phyloP scores from a whole-genome alignment of 2,113 vertebrate species.

The Chamaetylas fuelleborni region DNA sequence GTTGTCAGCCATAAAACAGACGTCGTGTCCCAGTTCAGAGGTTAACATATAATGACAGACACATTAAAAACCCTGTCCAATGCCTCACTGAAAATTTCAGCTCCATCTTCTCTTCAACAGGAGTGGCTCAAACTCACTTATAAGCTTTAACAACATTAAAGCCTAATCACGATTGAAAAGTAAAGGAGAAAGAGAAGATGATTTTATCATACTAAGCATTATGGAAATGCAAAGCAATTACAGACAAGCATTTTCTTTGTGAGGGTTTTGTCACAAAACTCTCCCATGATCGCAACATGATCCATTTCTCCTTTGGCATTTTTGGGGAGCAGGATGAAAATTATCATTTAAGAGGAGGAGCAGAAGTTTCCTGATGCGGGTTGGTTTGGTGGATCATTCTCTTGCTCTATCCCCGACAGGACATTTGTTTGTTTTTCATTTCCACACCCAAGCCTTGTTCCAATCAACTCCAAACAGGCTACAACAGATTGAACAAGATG shows the following conservation, averaged over 20 bases:
- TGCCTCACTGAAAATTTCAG: conserved; percentile 61
- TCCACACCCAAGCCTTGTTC: not conserved
- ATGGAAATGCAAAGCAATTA: conserved; percentile 3
- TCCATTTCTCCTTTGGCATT: not conserved
- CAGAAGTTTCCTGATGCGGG: not conserved
- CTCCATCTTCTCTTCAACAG: conserved; percentile 60
- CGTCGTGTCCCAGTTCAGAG: conserved; percentile 50
- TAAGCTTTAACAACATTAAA: conserved; percentile 57
- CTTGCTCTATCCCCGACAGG: not conserved
- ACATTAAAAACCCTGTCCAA: conserved; percentile 66
- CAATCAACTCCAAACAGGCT: not conserved
- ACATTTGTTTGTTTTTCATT: not conserved
- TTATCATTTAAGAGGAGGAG: not conserved
- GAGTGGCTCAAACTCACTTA: conserved; percentile 65
- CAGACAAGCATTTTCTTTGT: not conserved
- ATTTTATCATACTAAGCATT: conserved; percentile 30
- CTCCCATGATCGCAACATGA: not conserved
- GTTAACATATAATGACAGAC: conserved; percentile 74
- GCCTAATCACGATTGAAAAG: conserved; percentile 51
- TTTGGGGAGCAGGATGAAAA: not conserved
- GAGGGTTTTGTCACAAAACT: not conserved
- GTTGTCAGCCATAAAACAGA: conserved; percentile 69
- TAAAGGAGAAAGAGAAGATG: conserved; percentile 26
- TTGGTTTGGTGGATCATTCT: not conserved
- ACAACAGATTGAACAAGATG: not conserved